Percentiles rank a stretch among this genome's conserved stretches.
phyloP scores from a whole-genome alignment of 2,113 vertebrate genomes.

The Lipophrys pholis region DNA sequence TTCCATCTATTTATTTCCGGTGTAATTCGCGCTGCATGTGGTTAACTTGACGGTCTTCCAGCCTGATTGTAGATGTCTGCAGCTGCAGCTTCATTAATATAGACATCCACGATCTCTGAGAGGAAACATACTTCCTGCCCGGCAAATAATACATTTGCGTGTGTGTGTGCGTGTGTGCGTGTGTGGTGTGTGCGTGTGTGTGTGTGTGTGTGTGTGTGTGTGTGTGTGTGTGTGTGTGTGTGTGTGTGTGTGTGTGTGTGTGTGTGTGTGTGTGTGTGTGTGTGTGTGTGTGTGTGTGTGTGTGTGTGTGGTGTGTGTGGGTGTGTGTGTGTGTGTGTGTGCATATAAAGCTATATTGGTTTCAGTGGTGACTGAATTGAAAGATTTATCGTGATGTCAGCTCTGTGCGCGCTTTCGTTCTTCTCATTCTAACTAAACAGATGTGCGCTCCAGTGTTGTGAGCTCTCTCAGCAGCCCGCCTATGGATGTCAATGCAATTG shows the following conservation, averaged over 20 bases:
- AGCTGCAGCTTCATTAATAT: neutral
- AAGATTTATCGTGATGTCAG: too few relatives aligned
- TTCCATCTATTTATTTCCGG: conserved; percentile 5
- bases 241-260: too few relatives aligned
- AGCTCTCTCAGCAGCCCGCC: conserved; percentile 19
- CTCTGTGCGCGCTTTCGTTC: neutral
- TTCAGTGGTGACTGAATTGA: too few relatives aligned
- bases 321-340: too few relatives aligned
- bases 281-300: too few relatives aligned
- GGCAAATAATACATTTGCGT: neutral
- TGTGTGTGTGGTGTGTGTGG: too few relatives aligned
- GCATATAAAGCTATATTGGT: too few relatives aligned
- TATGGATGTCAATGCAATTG: conserved; percentile 19
- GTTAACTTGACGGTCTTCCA: conserved; percentile 11
- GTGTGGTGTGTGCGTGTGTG: too few relatives aligned
- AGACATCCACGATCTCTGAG: neutral
- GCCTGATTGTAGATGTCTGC: conserved; percentile 17
- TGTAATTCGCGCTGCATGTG: neutral
- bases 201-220: too few relatives aligned
- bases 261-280: too few relatives aligned
- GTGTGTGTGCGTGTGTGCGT: too few relatives aligned
- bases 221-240: too few relatives aligned
- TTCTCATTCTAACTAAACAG: neutral
- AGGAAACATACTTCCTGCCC: neutral
- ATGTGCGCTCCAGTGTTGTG: neutral